Base-by-base conservation (phyloP, 2,113 vertebrate genomes). In the Delphinus delphis region DNA sequence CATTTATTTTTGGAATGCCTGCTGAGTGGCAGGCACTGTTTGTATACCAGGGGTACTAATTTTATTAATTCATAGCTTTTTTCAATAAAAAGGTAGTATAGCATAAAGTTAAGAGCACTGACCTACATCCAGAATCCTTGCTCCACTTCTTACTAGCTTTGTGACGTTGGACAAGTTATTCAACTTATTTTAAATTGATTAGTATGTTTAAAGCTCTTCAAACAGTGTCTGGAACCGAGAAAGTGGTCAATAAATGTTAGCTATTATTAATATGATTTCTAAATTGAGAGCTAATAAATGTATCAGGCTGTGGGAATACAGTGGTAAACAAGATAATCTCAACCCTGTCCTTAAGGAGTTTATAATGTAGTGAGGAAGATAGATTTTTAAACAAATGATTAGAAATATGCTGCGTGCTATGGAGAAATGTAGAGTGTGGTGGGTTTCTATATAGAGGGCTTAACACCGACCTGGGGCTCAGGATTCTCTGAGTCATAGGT, bases 51-150 rank as follows among this genome's bases (percentile, higher is more conserved):
- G n/a, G 21, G 38, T 86, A 65, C 41, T 82, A 65, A 95, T 80
- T 94, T 96, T 93, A 74, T 74, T 80, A 92, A 85, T 94, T 96
- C 17, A 7, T 83, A 53, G 21, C 73, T 86, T 90, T 65, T 71
- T 87, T 96, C 91, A 79, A 33, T 92, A 41, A 82, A 84, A 92
- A 74, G 9, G 20, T 82, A 28, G 26, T 76, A 36, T 83, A 47
- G n/a, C 33, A 71, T 70, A 77, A 87, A 84, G 65, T 92, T 92
- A 95, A 83, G 53, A 73, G 25, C 36, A 53, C 28, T 79, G 70
- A 71, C 26, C 44, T 92, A 55, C 53, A 83, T 85, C 53, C 33
- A 76, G 83, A 91, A n/a, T 94, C 25, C 62, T 87, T 68, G 36
- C 53, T 67, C 28, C 3, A 83, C 47, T 79, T 85, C n/a, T 58